A percentile compares a stretch with the other conserved stretches of the same genome.
Evolutionary conservation across 2,888 invertebrate genomes (phyloP).

Genomic region (Apamea epomidion): DNA sequence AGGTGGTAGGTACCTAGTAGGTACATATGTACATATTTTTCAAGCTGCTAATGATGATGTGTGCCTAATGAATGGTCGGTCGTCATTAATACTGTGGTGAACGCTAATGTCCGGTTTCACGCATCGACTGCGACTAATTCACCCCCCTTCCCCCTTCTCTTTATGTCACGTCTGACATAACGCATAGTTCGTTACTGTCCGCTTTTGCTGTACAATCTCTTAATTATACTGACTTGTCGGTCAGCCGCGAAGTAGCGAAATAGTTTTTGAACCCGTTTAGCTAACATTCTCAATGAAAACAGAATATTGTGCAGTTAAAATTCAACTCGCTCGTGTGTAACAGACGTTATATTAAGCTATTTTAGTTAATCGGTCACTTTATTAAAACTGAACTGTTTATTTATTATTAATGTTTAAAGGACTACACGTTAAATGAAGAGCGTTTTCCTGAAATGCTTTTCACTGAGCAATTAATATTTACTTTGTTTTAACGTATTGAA

Average conservation of each 20-base stretch:
- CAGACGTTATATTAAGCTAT: slow-evolving; percentile 23
- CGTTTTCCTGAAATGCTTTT: background rate
- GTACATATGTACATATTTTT: slow-evolving; percentile 40
- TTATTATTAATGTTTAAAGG: slow-evolving; percentile 14
- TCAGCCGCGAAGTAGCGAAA: slow-evolving; percentile 56
- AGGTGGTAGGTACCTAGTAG: too few species aligned
- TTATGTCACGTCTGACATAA: slow-evolving; percentile 71
- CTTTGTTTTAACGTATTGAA: slow-evolving; percentile 11
- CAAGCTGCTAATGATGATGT: slow-evolving; percentile 55
- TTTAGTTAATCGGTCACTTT: slow-evolving; percentile 24
- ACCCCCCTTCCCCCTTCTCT: slow-evolving; percentile 21
- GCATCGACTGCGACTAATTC: slow-evolving; percentile 73
- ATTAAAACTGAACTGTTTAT: slow-evolving; percentile 32
- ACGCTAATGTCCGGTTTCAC: slow-evolving; percentile 71
- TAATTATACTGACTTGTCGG: slow-evolving; percentile 69
- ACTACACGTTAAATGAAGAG: slow-evolving; percentile 8
- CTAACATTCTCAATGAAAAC: slow-evolving; percentile 41
- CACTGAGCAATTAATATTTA: background rate
- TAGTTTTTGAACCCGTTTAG: slow-evolving; percentile 54
- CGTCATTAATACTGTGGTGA: slow-evolving; percentile 65
- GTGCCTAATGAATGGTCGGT: slow-evolving; percentile 59
- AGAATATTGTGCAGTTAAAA: slow-evolving; percentile 25
- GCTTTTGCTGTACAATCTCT: slow-evolving; percentile 73
- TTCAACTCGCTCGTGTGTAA: slow-evolving; percentile 25
- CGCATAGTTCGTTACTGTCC: slow-evolving; percentile 72